phyloP scores from a whole-genome alignment of 1,140 invertebrate genomes.

The Campoletis sonorensis region DNA sequence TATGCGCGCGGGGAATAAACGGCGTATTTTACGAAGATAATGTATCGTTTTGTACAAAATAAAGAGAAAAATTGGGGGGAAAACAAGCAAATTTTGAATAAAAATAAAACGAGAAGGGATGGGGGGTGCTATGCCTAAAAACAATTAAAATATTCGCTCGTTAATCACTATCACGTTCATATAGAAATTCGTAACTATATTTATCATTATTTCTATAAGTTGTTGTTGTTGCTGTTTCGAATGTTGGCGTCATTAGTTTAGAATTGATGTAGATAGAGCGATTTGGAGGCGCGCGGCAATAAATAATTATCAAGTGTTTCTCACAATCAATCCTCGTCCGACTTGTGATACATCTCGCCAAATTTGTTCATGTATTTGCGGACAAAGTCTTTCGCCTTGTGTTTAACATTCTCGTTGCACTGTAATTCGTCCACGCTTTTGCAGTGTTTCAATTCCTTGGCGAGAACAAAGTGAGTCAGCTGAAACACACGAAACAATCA shows the following conservation, averaged over 20 bases:
- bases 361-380: conserved; percentile 97
- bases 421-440: conserved; percentile 90
- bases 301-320: conserved; percentile 70
- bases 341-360: conserved; percentile 83
- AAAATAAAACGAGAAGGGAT: conserved; percentile 15
- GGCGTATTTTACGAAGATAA: neutral
- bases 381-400: conserved; percentile 96
- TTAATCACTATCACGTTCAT: conserved; percentile 33
- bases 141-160: conserved; percentile 41
- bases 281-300: conserved; percentile 59
- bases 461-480: conserved; percentile 97
- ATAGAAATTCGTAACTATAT: conserved; percentile 45
- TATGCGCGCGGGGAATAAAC: neutral
- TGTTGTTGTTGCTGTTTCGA: too few species aligned
- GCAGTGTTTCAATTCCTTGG: conserved; percentile 96
- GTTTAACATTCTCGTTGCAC: conserved; percentile 94
- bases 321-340: conserved; percentile 77
- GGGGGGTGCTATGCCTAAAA: conserved; percentile 12
- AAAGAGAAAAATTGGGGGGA: neutral
- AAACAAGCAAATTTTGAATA: conserved; percentile 21
- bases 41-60: conserved; percentile 30
- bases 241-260: conserved; percentile 42
- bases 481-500: conserved; percentile 76
- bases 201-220: conserved; percentile 9
- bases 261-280: conserved; percentile 65